These are phyloP conservation scores for Linnaemya tessellans DNA, from an alignment of 2,888 invertebrate genomes.

Conservation along the genomic window DNA sequence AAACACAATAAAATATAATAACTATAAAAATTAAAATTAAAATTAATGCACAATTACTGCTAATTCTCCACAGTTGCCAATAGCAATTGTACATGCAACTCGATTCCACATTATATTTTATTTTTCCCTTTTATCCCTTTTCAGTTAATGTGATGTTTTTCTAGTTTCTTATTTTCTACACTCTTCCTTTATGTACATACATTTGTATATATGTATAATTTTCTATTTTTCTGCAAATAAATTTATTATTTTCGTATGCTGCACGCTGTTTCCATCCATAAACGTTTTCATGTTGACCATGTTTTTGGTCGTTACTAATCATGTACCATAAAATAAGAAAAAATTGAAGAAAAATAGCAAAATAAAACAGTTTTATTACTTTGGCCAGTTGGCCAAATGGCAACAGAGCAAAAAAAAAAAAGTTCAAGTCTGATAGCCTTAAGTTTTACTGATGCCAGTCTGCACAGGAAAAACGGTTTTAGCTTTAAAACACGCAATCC, in stretches of 20 bases:
- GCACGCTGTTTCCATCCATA: slow-evolving; percentile 9
- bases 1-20: background rate
- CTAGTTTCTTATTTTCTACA: background rate
- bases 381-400: slow-evolving; percentile 60
- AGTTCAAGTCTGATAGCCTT: slow-evolving; percentile 32
- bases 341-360: background rate
- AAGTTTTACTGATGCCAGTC: slow-evolving; percentile 54
- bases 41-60: slow-evolving; percentile 14
- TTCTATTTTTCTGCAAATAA: slow-evolving; percentile 13
- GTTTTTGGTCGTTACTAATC: slow-evolving; percentile 50
- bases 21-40: background rate
- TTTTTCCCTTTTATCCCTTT: background rate
- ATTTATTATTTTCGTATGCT: slow-evolving; percentile 42
- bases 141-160: background rate
- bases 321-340: slow-evolving; percentile 19
- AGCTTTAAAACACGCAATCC: slow-evolving; percentile 47
- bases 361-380: slow-evolving; percentile 55
- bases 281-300: slow-evolving; percentile 63
- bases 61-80: slow-evolving; percentile 2
- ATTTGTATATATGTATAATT: slow-evolving; percentile 1
- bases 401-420: background rate
- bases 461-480: slow-evolving; percentile 44
- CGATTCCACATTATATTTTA: background rate
- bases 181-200: background rate
- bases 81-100: background rate